These are phyloP conservation scores for Alligator mississippiensis DNA, from an alignment of 2,113 vertebrate genomes.

Conservation along the genomic window DNA sequence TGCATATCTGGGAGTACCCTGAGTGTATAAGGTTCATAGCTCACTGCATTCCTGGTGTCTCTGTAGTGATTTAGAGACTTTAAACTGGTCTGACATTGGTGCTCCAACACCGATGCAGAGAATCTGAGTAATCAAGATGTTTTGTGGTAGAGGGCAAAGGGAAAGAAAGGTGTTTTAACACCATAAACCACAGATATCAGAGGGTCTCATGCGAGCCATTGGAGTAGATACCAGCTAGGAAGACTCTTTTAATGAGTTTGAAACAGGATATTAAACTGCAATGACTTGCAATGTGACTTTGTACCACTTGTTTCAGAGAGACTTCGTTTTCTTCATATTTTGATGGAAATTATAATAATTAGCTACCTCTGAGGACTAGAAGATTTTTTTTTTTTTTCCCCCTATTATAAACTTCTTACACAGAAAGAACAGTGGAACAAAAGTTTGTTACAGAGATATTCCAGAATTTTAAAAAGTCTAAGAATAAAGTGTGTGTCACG, in stretches of 20 bases:
- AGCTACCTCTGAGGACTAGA: not conserved
- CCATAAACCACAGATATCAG: not conserved
- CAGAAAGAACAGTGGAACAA: accelerated
- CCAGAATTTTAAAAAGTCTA: not conserved
- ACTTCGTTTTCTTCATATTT: not conserved
- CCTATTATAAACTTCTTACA: not conserved
- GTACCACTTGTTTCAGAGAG: not conserved
- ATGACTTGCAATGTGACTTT: not conserved
- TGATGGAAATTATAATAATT: not conserved
- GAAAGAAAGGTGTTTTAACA: not conserved
- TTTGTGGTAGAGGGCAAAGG: not conserved
- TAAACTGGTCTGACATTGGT: not conserved
- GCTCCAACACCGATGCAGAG: not conserved
- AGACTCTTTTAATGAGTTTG: not conserved
- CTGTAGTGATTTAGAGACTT: not conserved
- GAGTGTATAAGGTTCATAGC: not conserved
- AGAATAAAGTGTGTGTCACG: not conserved
- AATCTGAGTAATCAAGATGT: not conserved
- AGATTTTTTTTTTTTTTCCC: not conserved
- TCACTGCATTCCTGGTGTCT: not conserved
- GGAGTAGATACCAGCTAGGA: not conserved
- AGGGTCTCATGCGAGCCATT: not conserved
- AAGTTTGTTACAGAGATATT: not conserved
- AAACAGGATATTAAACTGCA: not conserved
- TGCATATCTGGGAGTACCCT: no score